Evolutionary conservation across 2,113 vertebrate genomes (phyloP).

Genomic region (Erythrocercus mccallii): DNA sequence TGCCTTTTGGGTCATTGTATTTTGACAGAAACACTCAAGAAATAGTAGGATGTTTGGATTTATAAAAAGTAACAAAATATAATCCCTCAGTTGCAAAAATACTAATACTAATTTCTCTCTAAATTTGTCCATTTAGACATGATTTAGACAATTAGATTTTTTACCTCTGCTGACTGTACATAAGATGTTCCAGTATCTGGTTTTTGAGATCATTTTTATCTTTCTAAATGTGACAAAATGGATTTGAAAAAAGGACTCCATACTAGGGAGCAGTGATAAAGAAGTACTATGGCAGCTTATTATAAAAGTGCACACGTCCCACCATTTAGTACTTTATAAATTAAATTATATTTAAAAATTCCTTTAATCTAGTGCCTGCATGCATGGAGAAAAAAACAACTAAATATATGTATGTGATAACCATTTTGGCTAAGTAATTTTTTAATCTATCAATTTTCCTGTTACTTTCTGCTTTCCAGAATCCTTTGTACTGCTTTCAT

Average conservation of each 20-base stretch:
- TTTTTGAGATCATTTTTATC: background rate
- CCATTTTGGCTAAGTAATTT: background rate
- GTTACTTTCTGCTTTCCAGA: background rate
- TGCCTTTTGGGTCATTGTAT: rapidly evolving
- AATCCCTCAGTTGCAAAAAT: background rate
- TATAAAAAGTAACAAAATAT: background rate
- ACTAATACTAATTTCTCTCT: background rate
- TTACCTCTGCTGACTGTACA: background rate
- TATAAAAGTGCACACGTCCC: background rate
- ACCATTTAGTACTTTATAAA: background rate
- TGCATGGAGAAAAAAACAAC: background rate
- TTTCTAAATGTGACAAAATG: background rate
- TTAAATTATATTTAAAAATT: background rate
- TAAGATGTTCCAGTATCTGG: background rate
- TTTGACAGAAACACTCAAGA: background rate
- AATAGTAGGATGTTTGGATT: background rate
- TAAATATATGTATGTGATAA: background rate
- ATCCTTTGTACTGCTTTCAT: background rate
- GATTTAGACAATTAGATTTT: background rate
- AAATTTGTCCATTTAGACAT: background rate
- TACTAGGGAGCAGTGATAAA: background rate
- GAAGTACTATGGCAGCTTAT: background rate
- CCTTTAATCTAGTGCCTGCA: background rate
- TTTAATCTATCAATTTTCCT: background rate
- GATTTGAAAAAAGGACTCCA: background rate